These are phyloP conservation scores for Enteromius fasciolatus DNA, from an alignment of 2,797 vertebrate genomes.

Conservation along the genomic window DNA sequence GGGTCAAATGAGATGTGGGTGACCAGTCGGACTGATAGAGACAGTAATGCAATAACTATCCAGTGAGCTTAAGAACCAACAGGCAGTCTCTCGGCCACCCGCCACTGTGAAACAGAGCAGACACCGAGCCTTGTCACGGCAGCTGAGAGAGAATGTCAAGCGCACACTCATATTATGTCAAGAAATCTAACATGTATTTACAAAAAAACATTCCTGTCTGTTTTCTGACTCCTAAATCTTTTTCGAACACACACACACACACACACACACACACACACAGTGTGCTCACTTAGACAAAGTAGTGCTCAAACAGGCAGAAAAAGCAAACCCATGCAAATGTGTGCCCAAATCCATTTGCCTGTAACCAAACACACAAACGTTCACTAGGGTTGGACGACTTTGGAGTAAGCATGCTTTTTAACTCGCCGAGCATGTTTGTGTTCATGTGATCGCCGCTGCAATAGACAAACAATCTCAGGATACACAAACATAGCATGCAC, in stretches of 20 bases:
- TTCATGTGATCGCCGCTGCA: constrained; percentile 21
- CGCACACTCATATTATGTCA: constrained; percentile 28
- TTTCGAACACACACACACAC: constrained; percentile 9
- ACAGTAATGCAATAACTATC: constrained; percentile 58
- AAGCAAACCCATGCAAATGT: constrained; percentile 40
- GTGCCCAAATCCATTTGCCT: constrained; percentile 26
- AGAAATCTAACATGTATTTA: constrained; percentile 19
- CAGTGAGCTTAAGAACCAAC: constrained; percentile 29
- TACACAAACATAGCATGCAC: constrained; percentile 6
- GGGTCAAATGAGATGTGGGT: constrained; percentile 48
- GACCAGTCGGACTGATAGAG: constrained; percentile 42
- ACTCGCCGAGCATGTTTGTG: background rate
- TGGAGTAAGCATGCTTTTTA: constrained; percentile 17
- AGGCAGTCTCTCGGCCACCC: constrained; percentile 42
- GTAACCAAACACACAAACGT: constrained; percentile 32
- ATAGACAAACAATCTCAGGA: constrained; percentile 21
- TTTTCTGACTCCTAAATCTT: constrained; percentile 31
- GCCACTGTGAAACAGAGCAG: constrained; percentile 48
- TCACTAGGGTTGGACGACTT: background rate
- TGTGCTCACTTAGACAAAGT: constrained; percentile 34
- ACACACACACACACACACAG: constrained; percentile 5
- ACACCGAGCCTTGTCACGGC: constrained; percentile 3
- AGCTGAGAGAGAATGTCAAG: constrained; percentile 48
- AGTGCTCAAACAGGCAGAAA: constrained; percentile 25
- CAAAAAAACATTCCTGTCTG: constrained; percentile 28